Conservation (phyloP, 2,113 vertebrate species). For the Crotalus horridus region DNA sequence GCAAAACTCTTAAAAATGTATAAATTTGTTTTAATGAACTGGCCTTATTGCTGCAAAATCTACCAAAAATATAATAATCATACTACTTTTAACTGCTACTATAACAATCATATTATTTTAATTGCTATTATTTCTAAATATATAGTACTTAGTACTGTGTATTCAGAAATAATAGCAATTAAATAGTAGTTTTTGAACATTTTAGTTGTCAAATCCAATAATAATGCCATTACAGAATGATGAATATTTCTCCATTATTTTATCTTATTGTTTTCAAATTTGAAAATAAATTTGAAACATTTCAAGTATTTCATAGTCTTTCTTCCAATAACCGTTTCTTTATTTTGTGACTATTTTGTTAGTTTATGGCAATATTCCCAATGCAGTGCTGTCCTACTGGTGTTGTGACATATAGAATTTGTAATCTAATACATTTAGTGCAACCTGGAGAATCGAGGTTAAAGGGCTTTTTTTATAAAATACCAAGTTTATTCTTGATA, state of each 20-base stretch:
- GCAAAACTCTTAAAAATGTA: constrained; percentile 18
- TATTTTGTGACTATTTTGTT: not conserved
- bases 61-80: not conserved
- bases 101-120: not conserved
- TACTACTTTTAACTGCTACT: not conserved
- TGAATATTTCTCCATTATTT: not conserved
- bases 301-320: not conserved
- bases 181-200: not conserved
- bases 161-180: not conserved
- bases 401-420: not conserved
- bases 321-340: not conserved
- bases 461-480: not conserved
- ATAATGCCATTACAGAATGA: not conserved
- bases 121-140: not conserved
- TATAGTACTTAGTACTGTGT: too few species aligned
- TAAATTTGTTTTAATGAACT: not conserved
- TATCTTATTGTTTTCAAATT: not conserved
- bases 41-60: not conserved
- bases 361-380: not conserved
- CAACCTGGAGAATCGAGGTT: not conserved
- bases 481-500: not conserved
- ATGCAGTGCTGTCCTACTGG: not conserved
- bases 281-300: not conserved
- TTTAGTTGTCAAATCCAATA: not conserved
- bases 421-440: not conserved